Conservation (phyloP, 2,797 vertebrate species). For the Tolypeutes matacus region DNA sequence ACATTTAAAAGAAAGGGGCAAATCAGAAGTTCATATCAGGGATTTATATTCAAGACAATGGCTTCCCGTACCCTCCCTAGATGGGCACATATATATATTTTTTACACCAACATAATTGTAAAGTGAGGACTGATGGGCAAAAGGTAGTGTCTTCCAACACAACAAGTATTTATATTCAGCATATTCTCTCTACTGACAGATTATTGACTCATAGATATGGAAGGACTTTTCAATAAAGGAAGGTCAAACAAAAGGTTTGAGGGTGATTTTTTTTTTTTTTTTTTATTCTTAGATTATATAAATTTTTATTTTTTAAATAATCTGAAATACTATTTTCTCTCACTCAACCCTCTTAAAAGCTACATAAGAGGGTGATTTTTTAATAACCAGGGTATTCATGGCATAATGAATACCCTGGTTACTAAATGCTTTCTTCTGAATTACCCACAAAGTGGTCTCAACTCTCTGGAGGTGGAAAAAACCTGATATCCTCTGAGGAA, state of each 20-base stretch:
- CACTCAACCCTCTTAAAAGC: no score
- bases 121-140: not conserved
- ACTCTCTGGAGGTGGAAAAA: not conserved
- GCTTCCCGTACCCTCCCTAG: not conserved
- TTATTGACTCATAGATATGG: rapidly evolving
- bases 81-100: not conserved
- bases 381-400: not conserved
- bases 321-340: no score
- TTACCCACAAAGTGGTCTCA: not conserved
- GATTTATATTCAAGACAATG: not conserved
- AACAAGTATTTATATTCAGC: no score
- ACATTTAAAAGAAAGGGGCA: slow-evolving; percentile 13
- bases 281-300: no score
- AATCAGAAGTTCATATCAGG: not conserved
- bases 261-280: not conserved
- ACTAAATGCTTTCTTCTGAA: not conserved
- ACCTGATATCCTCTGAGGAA: not conserved
- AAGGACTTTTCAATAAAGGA: not conserved
- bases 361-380: not conserved
- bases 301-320: no score
- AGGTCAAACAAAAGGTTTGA: not conserved
- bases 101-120: not conserved
- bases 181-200: not conserved
- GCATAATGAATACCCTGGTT: not conserved
- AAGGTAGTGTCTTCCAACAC: not conserved